Evolutionary conservation across 2,797 vertebrate genomes (phyloP).

Genomic region (Chelonia mydas): DNA sequence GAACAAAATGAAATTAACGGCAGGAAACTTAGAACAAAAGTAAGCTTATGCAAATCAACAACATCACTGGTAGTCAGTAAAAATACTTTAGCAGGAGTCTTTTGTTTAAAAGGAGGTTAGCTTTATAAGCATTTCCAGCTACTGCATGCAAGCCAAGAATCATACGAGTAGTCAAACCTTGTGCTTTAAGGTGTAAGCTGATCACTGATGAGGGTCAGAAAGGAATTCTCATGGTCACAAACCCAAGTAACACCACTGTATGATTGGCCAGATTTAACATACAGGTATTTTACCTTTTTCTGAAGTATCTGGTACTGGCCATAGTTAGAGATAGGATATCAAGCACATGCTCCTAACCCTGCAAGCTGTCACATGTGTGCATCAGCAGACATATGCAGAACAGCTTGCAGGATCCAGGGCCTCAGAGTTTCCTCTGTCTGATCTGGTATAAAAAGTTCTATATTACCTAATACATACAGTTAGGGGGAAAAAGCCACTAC

Average conservation of each 20-base stretch:
- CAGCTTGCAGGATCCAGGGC: not conserved
- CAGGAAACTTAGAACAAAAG: not conserved
- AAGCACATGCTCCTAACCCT: not conserved
- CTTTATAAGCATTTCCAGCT: not conserved
- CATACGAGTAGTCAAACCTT: not conserved
- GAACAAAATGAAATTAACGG: not conserved
- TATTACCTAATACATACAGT: not conserved
- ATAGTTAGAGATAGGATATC: not conserved
- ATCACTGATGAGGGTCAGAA: not conserved
- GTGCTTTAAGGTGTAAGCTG: not conserved
- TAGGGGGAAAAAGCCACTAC: not conserved
- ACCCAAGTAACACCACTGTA: not conserved
- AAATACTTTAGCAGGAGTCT: not conserved
- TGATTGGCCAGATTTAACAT: not conserved
- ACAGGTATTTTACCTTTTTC: not conserved
- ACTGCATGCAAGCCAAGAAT: not conserved
- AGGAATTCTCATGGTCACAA: not conserved
- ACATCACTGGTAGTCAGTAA: not conserved
- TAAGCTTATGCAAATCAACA: not conserved
- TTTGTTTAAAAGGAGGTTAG: not conserved
- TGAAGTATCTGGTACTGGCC: not conserved
- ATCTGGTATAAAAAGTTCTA: not conserved
- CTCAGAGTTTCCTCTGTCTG: not conserved
- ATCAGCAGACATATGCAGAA: not conserved
- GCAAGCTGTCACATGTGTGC: not conserved